These are phyloP conservation scores for Lagenorhynchus albirostris DNA, from an alignment of 2,113 vertebrate species.

Conservation along the genomic window DNA sequence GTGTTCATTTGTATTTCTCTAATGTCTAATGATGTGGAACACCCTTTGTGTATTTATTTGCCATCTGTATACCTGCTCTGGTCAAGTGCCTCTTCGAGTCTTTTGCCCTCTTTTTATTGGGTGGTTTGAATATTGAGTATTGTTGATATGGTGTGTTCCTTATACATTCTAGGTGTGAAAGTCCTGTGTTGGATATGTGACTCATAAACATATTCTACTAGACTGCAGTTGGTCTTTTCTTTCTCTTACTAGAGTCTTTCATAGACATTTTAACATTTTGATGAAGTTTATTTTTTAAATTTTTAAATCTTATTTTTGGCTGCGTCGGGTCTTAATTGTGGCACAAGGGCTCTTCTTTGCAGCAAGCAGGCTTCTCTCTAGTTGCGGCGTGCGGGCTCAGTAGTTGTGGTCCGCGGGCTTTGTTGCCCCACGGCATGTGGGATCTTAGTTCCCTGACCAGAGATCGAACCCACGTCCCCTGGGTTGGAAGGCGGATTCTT, in stretches of 20 bases:
- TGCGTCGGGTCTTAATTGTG: too few species aligned
- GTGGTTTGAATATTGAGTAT: fast-evolving
- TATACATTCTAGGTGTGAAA: fast-evolving
- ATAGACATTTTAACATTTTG: neutral
- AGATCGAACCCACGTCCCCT: too few species aligned
- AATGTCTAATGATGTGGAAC: fast-evolving
- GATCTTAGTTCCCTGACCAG: too few species aligned
- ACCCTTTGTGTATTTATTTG: fast-evolving
- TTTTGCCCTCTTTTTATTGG: neutral
- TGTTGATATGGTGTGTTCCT: fast-evolving
- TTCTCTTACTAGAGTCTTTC: neutral
- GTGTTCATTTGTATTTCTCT: neutral
- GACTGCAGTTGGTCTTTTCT: neutral
- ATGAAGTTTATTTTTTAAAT: too few species aligned
- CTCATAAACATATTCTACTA: fast-evolving
- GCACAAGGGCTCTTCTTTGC: too few species aligned
- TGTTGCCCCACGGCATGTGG: too few species aligned
- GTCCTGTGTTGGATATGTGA: fast-evolving
- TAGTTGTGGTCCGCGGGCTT: too few species aligned
- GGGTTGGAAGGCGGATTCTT: too few species aligned
- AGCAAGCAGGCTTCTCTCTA: too few species aligned
- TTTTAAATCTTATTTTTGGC: too few species aligned
- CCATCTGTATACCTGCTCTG: fast-evolving
- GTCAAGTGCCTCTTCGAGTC: fast-evolving
- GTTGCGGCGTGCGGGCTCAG: too few species aligned